Base-by-base conservation (phyloP, 2,113 vertebrate genomes). In the Bos javanicus region DNA sequence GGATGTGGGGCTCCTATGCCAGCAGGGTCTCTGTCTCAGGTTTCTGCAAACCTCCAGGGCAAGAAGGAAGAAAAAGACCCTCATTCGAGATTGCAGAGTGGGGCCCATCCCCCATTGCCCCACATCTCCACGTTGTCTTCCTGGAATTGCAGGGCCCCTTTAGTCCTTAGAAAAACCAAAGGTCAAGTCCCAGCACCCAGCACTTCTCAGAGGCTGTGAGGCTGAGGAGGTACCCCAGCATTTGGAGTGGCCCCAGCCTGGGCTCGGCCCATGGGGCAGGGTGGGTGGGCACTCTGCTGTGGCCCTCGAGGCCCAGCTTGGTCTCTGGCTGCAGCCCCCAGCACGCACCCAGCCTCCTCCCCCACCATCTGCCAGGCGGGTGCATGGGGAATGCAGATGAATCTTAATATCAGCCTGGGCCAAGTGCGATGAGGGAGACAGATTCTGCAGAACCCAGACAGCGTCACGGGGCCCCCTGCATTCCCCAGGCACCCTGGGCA, bases 301-400 rank as follows among this genome's bases (percentile, higher is more conserved):
- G 95, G 88, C 80, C 95, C 88, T 96, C 60, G 6, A 89, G 89
- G 96, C 88, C 97, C 62, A 83, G 81, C 86, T 89, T 46, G 71
- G 95, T 97, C 95, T 57, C 87, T 95, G 97, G 90, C 94, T 85
- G 85, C 97, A 97, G 88, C 96, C 97, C 97, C 97, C 94, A 94
- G 95, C 95, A 74, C 48, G 36, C 97, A 97, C 96, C 96, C 94
- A 96, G 98, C 98, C 97, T 97, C 98, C 98, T 98, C 98, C 98
- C 98, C 98, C 98, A 98, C 98, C 98, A 98, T 98, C 98, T 98
- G 98, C 97, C 97, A 98, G 97, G 94, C 96, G 46, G 95, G 94
- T 93, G 97, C 91, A 2, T 52, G 6, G 96, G 93, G 97, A 98
- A 98, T 98, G 97, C 98, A 98, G 98, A 98, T 98, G 98, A 98